Percentiles rank a stretch among this genome's conserved stretches.
Conservation (phyloP, 2,113 vertebrate species). For the Grammomys surdaster region DNA sequence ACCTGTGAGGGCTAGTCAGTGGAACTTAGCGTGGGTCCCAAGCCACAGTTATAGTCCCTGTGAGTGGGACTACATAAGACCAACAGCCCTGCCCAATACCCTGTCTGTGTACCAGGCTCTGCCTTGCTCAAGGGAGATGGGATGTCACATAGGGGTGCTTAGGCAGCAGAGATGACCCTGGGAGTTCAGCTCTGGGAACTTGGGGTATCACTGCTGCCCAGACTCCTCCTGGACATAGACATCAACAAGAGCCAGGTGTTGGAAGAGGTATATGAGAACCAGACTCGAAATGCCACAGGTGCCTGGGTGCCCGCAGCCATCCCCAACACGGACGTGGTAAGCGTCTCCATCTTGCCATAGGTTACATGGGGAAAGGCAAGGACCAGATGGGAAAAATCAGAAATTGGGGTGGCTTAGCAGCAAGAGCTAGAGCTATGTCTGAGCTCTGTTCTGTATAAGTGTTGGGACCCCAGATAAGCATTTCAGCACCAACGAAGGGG, state of each 20-base stretch:
- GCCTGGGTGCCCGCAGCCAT: constrained; percentile 63
- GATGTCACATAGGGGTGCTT: not conserved
- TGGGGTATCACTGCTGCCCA: constrained; percentile 41
- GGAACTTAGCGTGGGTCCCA: not conserved
- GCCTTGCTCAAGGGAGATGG: not conserved
- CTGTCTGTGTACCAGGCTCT: not conserved
- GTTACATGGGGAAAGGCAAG: not conserved
- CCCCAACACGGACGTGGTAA: constrained; percentile 75
- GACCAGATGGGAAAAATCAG: rapidly evolving
- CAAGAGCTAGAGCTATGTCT: not conserved
- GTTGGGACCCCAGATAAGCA: rapidly evolving
- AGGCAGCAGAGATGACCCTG: not conserved
- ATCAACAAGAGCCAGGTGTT: constrained; percentile 81
- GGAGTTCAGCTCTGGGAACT: not conserved
- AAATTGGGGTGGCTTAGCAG: not conserved
- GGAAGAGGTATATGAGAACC: constrained; percentile 86
- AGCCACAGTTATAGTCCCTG: not conserved
- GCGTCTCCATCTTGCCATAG: not conserved
- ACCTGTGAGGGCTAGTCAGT: not conserved
- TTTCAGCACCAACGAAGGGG: not conserved
- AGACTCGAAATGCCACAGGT: constrained; percentile 23
- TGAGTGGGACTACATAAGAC: not conserved
- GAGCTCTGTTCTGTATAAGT: not conserved
- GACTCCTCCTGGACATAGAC: constrained; percentile 81
- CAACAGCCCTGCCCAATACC: not conserved